phyloP scores from a whole-genome alignment of 2,888 invertebrate genomes.

The Habroteleia sp. region DNA sequence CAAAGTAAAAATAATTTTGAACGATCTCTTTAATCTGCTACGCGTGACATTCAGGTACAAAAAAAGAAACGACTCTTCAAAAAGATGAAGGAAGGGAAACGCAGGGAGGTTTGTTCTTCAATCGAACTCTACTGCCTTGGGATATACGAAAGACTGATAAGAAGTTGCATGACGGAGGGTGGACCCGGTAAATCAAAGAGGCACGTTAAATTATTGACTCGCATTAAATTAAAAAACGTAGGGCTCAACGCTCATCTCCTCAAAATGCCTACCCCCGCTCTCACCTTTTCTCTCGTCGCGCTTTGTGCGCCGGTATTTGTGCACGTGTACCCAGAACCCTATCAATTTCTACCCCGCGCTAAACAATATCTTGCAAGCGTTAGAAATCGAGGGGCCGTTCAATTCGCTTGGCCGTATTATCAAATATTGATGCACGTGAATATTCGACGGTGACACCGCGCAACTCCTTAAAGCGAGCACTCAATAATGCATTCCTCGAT shows the following conservation, averaged over 20 bases:
- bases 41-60: slow-evolving; percentile 31
- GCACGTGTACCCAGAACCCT: slow-evolving; percentile 67
- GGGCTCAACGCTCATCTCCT: slow-evolving; percentile 60
- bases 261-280: slow-evolving; percentile 42
- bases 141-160: slow-evolving; percentile 63
- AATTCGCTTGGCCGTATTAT: slow-evolving; percentile 65
- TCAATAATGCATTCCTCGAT: slow-evolving; percentile 77
- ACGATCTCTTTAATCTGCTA: slow-evolving; percentile 37
- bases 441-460: slow-evolving; percentile 68
- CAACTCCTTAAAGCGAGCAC: slow-evolving; percentile 62
- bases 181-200: slow-evolving; percentile 71
- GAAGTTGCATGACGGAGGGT: slow-evolving; percentile 54
- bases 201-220: slow-evolving; percentile 75
- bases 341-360: slow-evolving; percentile 71
- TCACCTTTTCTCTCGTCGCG: slow-evolving; percentile 63
- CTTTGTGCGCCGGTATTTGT: slow-evolving; percentile 66
- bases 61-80: slow-evolving; percentile 44
- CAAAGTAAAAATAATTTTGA: slow-evolving; percentile 44
- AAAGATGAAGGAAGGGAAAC: slow-evolving; percentile 37
- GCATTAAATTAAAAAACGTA: slow-evolving; percentile 74
- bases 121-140: slow-evolving; percentile 59
- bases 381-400: slow-evolving; percentile 63
- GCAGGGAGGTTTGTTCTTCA: slow-evolving; percentile 44
- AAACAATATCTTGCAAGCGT: slow-evolving; percentile 69
- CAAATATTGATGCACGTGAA: slow-evolving; percentile 70